Evolutionary conservation across 1,140 invertebrate genomes (phyloP).

Genomic region (Heliconius hermathena): DNA sequence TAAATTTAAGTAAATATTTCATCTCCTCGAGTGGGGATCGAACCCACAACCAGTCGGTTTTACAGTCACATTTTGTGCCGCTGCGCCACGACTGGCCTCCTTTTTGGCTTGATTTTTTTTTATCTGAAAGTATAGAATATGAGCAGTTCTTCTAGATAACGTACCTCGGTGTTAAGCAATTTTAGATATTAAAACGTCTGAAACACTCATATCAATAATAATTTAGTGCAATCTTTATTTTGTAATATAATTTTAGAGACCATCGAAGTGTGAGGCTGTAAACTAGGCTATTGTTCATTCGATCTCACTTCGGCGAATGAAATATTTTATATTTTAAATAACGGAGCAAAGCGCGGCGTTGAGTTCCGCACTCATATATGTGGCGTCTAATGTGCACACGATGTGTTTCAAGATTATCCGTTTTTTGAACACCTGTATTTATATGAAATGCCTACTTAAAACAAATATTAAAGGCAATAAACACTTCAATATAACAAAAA

Average conservation of each 20-base stretch:
- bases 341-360: not conserved
- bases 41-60: too few species aligned
- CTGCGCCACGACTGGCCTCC: too few species aligned
- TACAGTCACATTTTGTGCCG: too few species aligned
- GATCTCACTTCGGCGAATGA: not conserved
- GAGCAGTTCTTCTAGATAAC: not conserved
- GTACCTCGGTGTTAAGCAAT: not conserved
- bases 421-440: not conserved
- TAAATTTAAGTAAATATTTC: too few species aligned
- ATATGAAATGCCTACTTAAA: not conserved
- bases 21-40: too few species aligned
- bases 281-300: too few species aligned
- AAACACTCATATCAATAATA: conserved; percentile 17
- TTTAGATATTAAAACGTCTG: conserved; percentile 10
- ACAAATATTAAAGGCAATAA: not conserved
- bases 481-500: conserved; percentile 6
- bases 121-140: not conserved
- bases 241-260: too few species aligned
- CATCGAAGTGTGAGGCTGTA: too few species aligned
- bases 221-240: conserved; percentile 13
- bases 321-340: not conserved
- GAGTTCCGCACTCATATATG: not conserved
- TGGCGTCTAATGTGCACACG: too few species aligned
- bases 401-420: too few species aligned
- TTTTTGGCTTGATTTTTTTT: too few species aligned